These are phyloP conservation scores for Apocrypta bakeri DNA, from an alignment of 1,140 invertebrate species.

Conservation along the genomic window DNA sequence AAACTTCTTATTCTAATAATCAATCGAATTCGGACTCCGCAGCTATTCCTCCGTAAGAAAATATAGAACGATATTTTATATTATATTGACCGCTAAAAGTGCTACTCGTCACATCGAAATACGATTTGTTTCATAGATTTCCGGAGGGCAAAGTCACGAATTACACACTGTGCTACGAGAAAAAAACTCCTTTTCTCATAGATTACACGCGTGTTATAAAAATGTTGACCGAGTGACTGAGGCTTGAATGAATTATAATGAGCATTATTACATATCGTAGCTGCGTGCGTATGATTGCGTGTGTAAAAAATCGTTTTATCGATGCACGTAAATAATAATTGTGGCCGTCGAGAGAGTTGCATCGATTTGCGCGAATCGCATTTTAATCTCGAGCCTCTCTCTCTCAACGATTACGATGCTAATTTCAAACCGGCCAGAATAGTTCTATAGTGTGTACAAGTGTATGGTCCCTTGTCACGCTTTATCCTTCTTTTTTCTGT, in stretches of 20 bases:
- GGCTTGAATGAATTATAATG: slow-evolving; percentile 46
- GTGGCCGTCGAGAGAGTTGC: neutral
- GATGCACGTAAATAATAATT: slow-evolving; percentile 47
- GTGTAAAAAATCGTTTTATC: slow-evolving; percentile 36
- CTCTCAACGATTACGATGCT: slow-evolving; percentile 41
- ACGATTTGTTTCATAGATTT: no score
- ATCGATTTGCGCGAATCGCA: slow-evolving; percentile 44
- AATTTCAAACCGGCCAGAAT: slow-evolving; percentile 21
- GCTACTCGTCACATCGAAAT: no score
- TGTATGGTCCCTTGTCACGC: slow-evolving; percentile 19
- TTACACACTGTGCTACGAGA: no score
- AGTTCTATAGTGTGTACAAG: neutral
- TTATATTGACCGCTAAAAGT: no score
- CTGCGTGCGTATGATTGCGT: slow-evolving; percentile 13
- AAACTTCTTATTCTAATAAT: no score
- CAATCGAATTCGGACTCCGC: no score
- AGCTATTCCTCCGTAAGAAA: no score
- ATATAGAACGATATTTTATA: no score
- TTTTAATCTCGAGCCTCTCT: slow-evolving; percentile 38
- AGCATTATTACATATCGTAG: slow-evolving; percentile 21
- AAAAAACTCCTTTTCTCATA: no score
- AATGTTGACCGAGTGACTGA: neutral
- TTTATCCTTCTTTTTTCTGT: slow-evolving; percentile 19
- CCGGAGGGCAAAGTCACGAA: no score
- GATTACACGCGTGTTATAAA: neutral